Evolutionary conservation across 1,140 invertebrate species (phyloP).

Genomic region (Agrypnia vestita): DNA sequence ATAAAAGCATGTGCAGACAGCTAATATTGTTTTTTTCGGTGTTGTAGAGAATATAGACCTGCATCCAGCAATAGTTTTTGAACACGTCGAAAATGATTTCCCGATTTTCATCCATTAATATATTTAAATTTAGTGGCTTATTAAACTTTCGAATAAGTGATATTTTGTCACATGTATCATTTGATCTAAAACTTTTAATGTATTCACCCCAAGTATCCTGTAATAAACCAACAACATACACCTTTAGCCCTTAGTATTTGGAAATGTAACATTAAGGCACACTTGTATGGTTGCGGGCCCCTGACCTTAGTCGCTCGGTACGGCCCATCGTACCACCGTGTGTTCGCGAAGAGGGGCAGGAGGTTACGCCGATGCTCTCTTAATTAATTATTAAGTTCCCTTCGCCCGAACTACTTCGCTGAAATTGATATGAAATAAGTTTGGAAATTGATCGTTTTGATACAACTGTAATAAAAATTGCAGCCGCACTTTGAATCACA

Average conservation of each 20-base stretch:
- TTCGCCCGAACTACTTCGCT: constrained; percentile 36
- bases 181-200: constrained; percentile 17
- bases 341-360: constrained; percentile 2
- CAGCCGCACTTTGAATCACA: neutral
- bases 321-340: constrained; percentile 6
- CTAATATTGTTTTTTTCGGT: too few relatives aligned
- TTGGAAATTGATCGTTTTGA: constrained; percentile 28
- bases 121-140: too few relatives aligned
- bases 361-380: constrained; percentile 27
- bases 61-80: too few relatives aligned
- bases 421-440: constrained; percentile 51
- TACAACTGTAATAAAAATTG: neutral
- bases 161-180: neutral
- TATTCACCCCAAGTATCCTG: constrained; percentile 10
- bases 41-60: too few relatives aligned
- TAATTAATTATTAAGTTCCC: constrained; percentile 52
- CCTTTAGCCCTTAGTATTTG: constrained; percentile 2
- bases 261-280: constrained; percentile 15
- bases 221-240: constrained; percentile 31
- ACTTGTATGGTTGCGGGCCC: constrained; percentile 2
- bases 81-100: too few relatives aligned
- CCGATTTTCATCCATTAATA: too few relatives aligned
- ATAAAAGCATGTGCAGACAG: too few relatives aligned
- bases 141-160: too few relatives aligned
- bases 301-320: constrained; percentile 17